Evolutionary conservation across 2,113 vertebrate genomes (phyloP).

Genomic region (Cricetomys ansorgei): DNA sequence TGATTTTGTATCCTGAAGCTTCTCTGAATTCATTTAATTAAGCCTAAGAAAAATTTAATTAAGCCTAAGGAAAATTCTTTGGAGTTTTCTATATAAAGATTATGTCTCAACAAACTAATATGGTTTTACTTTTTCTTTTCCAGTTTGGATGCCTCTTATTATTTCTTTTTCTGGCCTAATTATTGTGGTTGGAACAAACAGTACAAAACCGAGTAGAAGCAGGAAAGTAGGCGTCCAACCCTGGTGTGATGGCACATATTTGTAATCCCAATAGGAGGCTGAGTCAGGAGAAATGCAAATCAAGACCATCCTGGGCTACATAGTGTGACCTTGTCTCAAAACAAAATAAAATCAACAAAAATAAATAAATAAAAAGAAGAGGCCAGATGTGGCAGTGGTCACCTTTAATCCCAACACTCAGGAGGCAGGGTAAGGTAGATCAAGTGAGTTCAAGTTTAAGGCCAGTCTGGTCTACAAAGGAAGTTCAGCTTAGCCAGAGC

Average conservation of each 20-base stretch:
- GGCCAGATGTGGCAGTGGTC: neutral
- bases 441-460: neutral
- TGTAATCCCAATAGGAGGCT: neutral
- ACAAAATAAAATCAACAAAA: neutral
- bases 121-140: neutral
- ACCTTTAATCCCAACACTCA: neutral
- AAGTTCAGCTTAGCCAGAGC: neutral
- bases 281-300: neutral
- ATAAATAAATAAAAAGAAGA: neutral
- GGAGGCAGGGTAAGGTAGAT: neutral
- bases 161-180: neutral
- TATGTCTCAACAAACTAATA: neutral
- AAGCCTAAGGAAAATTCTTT: neutral
- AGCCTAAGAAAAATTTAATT: neutral
- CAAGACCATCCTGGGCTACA: neutral
- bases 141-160: neutral
- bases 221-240: neutral
- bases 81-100: neutral
- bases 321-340: neutral
- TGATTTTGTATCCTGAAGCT: neutral
- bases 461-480: neutral
- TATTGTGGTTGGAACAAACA: neutral
- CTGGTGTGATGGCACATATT: neutral
- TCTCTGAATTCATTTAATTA: neutral
- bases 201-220: neutral